Conservation (phyloP, 2,113 vertebrate species). For the Accipiter cooperii region DNA sequence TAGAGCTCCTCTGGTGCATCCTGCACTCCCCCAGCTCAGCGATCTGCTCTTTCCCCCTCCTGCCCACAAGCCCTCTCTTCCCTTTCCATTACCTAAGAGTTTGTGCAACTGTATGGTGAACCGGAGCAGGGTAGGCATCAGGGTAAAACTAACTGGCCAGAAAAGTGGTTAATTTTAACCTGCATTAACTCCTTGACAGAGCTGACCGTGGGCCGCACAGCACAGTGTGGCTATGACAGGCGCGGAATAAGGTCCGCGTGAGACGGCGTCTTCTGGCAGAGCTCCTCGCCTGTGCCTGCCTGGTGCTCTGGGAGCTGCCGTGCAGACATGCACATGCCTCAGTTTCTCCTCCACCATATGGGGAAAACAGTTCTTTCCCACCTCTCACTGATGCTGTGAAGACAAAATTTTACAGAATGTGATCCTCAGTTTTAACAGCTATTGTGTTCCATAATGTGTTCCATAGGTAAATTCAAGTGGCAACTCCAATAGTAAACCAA, state of each 20-base stretch:
- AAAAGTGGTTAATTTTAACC: background rate
- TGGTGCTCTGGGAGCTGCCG: background rate
- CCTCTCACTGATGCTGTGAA: background rate
- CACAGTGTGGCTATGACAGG: background rate
- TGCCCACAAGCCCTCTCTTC: background rate
- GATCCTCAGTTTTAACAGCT: background rate
- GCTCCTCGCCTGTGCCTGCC: background rate
- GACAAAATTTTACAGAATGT: background rate
- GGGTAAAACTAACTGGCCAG: background rate
- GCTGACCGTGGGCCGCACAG: fast-evolving
- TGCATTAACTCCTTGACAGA: background rate
- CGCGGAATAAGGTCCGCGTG: fast-evolving
- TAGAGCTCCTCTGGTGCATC: background rate
- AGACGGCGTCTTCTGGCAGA: background rate
- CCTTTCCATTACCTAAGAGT: background rate
- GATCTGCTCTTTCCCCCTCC: background rate
- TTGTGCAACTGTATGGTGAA: background rate
- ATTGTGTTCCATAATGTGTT: background rate
- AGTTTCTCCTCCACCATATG: background rate
- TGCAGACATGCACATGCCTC: too few species aligned
- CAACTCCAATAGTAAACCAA: background rate
- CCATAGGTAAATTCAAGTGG: background rate
- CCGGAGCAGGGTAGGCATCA: background rate
- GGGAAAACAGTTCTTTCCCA: background rate
- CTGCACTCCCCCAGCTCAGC: background rate